A percentile compares a stretch with the other conserved stretches of the same genome.
Conservation (phyloP, 2,797 vertebrate genomes). For the Momotus momota region DNA sequence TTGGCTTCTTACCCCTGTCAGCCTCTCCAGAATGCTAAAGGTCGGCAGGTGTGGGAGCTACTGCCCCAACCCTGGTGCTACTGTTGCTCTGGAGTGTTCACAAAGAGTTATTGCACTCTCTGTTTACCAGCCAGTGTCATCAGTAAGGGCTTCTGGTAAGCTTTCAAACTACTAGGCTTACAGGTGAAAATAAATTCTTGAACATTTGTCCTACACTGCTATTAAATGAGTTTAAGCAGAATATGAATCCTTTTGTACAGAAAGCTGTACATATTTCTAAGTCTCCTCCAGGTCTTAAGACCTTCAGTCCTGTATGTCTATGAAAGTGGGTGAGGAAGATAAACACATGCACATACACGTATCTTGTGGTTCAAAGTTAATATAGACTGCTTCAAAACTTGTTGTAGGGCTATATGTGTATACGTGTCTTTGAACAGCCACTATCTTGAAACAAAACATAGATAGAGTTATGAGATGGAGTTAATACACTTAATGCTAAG, state of each 20-base stretch:
- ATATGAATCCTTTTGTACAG: not conserved
- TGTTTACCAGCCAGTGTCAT: not conserved
- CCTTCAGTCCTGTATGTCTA: rapidly evolving
- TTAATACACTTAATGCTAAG: not conserved
- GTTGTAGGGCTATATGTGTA: not conserved
- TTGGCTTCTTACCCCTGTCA: not conserved
- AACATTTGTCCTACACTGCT: not conserved
- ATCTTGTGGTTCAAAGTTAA: not conserved
- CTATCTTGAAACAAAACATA: not conserved
- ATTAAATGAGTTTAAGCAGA: not conserved
- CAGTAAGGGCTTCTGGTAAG: not conserved
- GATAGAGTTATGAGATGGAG: not conserved
- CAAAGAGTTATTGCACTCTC: not conserved
- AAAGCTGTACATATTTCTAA: not conserved
- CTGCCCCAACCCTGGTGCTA: too few species aligned
- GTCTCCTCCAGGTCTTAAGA: not conserved
- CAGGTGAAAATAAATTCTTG: not conserved
- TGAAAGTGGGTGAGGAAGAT: not conserved
- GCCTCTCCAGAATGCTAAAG: not conserved
- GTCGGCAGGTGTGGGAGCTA: not conserved
- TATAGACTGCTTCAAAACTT: not conserved
- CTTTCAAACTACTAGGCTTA: not conserved
- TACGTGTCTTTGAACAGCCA: not conserved
- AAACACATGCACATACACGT: not conserved
- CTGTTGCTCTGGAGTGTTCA: not conserved